phyloP scores from a whole-genome alignment of 2,888 invertebrate genomes.

The Malacosoma neustria region DNA sequence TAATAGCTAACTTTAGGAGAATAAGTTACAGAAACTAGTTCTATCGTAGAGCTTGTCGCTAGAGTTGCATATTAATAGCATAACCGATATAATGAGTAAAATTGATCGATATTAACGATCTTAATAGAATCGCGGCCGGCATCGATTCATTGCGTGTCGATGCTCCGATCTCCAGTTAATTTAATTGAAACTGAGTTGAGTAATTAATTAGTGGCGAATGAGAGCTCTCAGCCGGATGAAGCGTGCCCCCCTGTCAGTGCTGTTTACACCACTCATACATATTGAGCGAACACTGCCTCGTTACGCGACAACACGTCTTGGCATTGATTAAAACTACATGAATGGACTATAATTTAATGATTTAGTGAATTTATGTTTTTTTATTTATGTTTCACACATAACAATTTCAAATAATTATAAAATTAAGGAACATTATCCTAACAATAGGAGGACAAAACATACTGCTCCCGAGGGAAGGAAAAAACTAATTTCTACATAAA shows the following conservation, averaged over 20 bases:
- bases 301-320: conserved; percentile 18
- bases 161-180: conserved; percentile 62
- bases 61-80: conserved; percentile 44
- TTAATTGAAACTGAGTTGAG: conserved; percentile 70
- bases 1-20: too few relatives aligned
- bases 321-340: conserved; percentile 22
- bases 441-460: too few relatives aligned
- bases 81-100: conserved; percentile 60
- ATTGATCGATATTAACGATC: conserved; percentile 66
- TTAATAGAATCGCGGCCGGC: conserved; percentile 62
- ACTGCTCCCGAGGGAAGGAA: too few relatives aligned
- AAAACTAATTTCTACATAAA: too few relatives aligned
- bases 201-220: conserved; percentile 72
- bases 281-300: conserved; percentile 23
- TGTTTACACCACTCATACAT: conserved; percentile 51
- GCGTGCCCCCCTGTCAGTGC: conserved; percentile 29
- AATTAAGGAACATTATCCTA: too few relatives aligned
- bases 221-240: conserved; percentile 60
- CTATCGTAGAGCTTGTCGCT: too few relatives aligned
- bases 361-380: too few relatives aligned
- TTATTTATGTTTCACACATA: too few relatives aligned
- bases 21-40: too few relatives aligned
- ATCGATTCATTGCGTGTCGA: conserved; percentile 64
- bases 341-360: too few relatives aligned
- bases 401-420: too few relatives aligned